Conservation (phyloP, 2,113 vertebrate genomes). For the Craseonycteris thonglongyai region DNA sequence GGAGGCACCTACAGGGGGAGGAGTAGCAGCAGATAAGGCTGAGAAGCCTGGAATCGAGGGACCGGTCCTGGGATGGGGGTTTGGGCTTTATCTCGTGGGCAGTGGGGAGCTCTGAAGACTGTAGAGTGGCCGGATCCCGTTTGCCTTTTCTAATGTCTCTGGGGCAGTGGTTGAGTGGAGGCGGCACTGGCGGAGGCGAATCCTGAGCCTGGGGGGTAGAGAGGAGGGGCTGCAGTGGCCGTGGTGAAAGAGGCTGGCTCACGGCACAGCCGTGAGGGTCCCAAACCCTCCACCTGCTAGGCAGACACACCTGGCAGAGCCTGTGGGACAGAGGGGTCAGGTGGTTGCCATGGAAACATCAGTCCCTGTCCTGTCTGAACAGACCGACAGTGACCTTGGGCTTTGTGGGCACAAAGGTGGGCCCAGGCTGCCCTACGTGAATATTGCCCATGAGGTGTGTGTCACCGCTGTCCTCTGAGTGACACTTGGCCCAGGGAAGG, state of each 20-base stretch:
- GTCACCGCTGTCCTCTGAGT: neutral
- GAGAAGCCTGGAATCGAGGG: neutral
- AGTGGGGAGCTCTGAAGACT: neutral
- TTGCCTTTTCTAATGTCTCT: neutral
- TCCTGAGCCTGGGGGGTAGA: neutral
- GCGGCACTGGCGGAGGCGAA: no score
- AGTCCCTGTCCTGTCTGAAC: neutral
- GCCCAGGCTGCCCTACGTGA: neutral
- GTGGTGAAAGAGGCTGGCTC: neutral
- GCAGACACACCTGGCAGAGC: neutral
- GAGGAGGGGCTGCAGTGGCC: neutral
- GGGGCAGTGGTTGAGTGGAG: neutral
- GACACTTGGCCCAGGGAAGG: neutral
- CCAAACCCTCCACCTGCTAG: neutral
- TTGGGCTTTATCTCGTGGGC: neutral
- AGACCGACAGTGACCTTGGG: neutral
- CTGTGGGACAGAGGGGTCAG: neutral
- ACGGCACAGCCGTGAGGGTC: neutral
- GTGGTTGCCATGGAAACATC: conserved; percentile 31
- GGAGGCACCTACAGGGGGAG: neutral
- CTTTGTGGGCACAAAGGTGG: neutral
- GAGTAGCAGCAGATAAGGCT: no score
- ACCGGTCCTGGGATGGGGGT: neutral
- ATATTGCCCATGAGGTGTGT: neutral
- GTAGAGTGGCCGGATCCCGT: rapidly evolving